Evolutionary conservation across 35 echinoderm and acorn worm genomes (phyloP).

Genomic region (Patiria miniata): DNA sequence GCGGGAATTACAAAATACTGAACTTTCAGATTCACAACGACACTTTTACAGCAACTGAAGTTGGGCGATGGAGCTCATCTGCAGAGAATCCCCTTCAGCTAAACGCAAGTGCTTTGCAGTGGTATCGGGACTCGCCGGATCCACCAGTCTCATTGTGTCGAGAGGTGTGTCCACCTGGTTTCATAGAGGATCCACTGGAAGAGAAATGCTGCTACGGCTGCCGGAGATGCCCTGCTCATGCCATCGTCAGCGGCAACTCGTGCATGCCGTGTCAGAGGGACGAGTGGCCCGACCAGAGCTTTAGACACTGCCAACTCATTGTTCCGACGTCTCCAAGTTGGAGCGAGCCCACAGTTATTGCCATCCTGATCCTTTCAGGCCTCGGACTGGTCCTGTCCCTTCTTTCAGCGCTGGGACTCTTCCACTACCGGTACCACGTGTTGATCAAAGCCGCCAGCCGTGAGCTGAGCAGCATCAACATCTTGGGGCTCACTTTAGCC

Average conservation of each 20-base stretch:
- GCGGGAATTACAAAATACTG: slow-evolving; percentile 25
- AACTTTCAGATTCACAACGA: neutral
- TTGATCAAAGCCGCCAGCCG: slow-evolving; percentile 48
- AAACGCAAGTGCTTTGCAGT: neutral
- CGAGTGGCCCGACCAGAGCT: slow-evolving; percentile 28
- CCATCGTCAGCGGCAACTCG: neutral
- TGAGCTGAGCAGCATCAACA: slow-evolving; percentile 45
- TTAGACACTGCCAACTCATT: neutral
- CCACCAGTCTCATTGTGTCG: slow-evolving; percentile 25
- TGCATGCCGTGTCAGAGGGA: neutral
- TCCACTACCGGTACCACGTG: neutral
- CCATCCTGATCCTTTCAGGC: neutral
- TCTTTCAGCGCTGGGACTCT: neutral
- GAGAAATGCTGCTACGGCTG: slow-evolving; percentile 34
- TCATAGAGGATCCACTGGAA: slow-evolving; percentile 1
- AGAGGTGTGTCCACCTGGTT: slow-evolving; percentile 2
- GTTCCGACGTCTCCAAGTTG: neutral
- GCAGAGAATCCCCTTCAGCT: no score
- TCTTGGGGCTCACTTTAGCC: neutral
- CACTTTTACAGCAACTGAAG: no score
- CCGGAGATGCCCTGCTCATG: neutral
- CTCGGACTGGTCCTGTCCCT: neutral
- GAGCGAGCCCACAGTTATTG: slow-evolving; percentile 24
- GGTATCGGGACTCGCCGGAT: neutral
- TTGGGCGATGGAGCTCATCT: no score